Base-by-base conservation (phyloP, 2,797 vertebrate genomes). In the Halcyon badia region DNA sequence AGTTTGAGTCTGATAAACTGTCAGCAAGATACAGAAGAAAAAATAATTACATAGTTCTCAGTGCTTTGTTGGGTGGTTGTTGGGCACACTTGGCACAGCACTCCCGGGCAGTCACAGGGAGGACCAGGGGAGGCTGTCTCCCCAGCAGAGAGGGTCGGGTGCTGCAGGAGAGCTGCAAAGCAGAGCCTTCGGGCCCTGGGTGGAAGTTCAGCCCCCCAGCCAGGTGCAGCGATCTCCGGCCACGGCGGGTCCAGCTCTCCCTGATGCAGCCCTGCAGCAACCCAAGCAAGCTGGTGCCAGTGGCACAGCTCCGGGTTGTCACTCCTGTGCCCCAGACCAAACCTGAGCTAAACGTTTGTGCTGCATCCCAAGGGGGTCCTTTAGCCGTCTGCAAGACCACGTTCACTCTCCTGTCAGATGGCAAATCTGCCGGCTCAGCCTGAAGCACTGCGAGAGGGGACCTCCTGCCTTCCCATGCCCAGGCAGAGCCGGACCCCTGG, bases 1-100 rank as follows among this genome's bases (percentile, higher is more conserved):
- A 92, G 83, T 90, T 97, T 91, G 96, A 97, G 94, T 96, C 91
- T 89, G 92, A 85, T 61, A 65, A 96, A 94, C 73, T 83, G 92
- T 76, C 89, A 97, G 86, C 30, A 70, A 82, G 86, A 66, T 39
- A 71, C 83, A 90, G 76, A 87, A 95, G 39, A 61, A 90, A 91
- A 89, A 97, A 90, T 61, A 91, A 95, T 56, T 44, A 86, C 35
- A 4, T 78, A 58, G 58, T 66, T 89, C 68, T 87, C 79, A 60
- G 22, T 4, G 49, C 41, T 61, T 42, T 33, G 11, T 9, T 16
- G 37, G 51, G 37, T 14, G 73, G 72, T 79, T 78, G 57, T 35
- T 35, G 92, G 91, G 94, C 77, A 37, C n/a, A 39, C 94, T 94
- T 89, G 70, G 42, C 91, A 85, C 35, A 41, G 86, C 30, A 33